Conservation (phyloP, 1,140 invertebrate genomes). For the Laupala kohalensis region DNA sequence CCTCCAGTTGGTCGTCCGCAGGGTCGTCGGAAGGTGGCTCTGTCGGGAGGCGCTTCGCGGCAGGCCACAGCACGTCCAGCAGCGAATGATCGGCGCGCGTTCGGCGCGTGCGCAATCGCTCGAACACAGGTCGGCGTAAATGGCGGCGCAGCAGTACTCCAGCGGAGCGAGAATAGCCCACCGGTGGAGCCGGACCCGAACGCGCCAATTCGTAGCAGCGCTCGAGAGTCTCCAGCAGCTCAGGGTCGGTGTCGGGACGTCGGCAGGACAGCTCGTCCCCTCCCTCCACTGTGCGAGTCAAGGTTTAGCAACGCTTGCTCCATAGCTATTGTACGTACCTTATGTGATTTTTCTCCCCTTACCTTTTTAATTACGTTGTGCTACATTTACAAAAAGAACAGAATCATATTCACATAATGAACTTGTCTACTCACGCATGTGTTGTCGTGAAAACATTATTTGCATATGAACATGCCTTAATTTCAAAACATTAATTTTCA, state of each 20-base stretch:
- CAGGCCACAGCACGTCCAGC: constrained; percentile 68
- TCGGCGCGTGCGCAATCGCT: constrained; percentile 49
- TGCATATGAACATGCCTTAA: no score
- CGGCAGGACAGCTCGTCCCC: constrained; percentile 50
- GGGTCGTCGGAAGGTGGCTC: constrained; percentile 27
- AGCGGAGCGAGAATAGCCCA: constrained; percentile 16
- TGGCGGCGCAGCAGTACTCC: constrained; percentile 46
- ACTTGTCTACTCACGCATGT: no score
- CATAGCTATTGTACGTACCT: no score
- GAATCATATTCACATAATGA: no score
- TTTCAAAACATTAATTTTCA: no score
- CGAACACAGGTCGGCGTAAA: constrained; percentile 50
- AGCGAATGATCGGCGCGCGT: constrained; percentile 65
- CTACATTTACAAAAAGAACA: no score
- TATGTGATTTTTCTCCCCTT: no score
- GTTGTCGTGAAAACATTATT: no score
- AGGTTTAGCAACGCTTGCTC: no score
- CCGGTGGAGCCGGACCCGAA: constrained; percentile 37
- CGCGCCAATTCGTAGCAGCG: constrained; percentile 53
- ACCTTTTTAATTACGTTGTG: no score
- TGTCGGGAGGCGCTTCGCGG: constrained; percentile 53
- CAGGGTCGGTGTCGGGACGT: constrained; percentile 48
- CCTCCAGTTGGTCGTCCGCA: constrained; percentile 27
- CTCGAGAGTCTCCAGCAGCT: constrained; percentile 52
- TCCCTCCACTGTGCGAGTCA: background rate